Conservation (phyloP, 2,113 vertebrate species). For the Proterorhinus semilunaris region DNA sequence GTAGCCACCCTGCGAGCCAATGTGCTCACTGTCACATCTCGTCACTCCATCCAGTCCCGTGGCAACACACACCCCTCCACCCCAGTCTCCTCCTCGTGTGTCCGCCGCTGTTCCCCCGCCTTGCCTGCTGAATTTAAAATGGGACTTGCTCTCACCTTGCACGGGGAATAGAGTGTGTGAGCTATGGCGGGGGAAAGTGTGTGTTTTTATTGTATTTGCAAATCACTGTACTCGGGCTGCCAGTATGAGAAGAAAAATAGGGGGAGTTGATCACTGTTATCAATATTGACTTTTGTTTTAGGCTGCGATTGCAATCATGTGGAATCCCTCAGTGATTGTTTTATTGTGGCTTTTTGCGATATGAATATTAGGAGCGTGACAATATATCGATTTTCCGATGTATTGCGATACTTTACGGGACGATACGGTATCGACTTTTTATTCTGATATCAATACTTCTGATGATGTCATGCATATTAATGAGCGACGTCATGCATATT, state of each 20-base stretch:
- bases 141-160: neutral
- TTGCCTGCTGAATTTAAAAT: constrained; percentile 39
- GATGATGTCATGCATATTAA: too few relatives aligned
- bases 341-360: too few relatives aligned
- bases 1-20: constrained; percentile 64
- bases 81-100: constrained; percentile 1
- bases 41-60: constrained; percentile 64
- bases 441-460: too few relatives aligned
- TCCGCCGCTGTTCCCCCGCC: constrained; percentile 7
- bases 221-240: too few relatives aligned
- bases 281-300: neutral
- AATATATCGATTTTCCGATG: too few relatives aligned
- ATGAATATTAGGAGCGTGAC: too few relatives aligned
- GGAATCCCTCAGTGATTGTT: neutral
- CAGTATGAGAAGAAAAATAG: too few relatives aligned
- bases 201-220: neutral
- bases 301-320: neutral
- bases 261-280: too few relatives aligned
- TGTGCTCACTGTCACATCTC: constrained; percentile 72
- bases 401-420: too few relatives aligned
- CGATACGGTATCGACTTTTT: too few relatives aligned
- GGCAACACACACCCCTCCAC: constrained; percentile 27
- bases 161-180: constrained; percentile 8
- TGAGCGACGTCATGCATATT: too few relatives aligned
- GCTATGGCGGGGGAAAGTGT: neutral